Evolutionary conservation across 2,797 vertebrate species (phyloP).

Genomic region (Danio tinwini): DNA sequence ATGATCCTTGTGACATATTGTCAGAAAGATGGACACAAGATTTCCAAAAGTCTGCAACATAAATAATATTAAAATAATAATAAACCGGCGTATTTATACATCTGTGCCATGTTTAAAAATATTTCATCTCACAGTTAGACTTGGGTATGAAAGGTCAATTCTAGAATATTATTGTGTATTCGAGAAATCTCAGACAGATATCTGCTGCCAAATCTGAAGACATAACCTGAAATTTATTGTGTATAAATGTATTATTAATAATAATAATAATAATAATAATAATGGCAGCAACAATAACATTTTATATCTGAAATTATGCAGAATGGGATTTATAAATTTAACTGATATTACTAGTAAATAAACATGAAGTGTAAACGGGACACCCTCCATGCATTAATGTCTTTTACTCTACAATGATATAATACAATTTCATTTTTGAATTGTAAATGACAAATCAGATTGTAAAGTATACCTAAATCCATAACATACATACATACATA

Average conservation of each 20-base stretch:
- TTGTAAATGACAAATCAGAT: too few relatives aligned
- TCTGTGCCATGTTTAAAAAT: constrained; percentile 19
- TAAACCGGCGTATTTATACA: constrained; percentile 31
- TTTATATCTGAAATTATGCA: not conserved
- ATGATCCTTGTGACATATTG: constrained; percentile 38
- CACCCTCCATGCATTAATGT: too few relatives aligned
- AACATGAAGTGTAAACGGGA: too few relatives aligned
- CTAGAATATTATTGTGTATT: not conserved
- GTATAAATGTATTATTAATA: not conserved
- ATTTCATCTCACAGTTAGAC: not conserved
- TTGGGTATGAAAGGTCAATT: not conserved
- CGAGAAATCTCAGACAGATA: not conserved
- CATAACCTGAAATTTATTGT: not conserved
- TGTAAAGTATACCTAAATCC: too few relatives aligned
- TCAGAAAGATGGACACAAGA: constrained; percentile 22
- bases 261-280: not conserved
- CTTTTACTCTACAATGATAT: too few relatives aligned
- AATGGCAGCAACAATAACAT: too few relatives aligned
- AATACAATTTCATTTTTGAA: not conserved
- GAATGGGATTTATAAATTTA: too few relatives aligned
- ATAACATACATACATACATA: too few relatives aligned
- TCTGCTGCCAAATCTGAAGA: not conserved
- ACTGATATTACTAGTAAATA: too few relatives aligned
- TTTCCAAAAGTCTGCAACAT: constrained; percentile 24
- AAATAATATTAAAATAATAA: constrained; percentile 25